These are phyloP conservation scores for Umimayanthus kanabou DNA, from an alignment of 92 coral and sea anemone species.

Conservation along the genomic window DNA sequence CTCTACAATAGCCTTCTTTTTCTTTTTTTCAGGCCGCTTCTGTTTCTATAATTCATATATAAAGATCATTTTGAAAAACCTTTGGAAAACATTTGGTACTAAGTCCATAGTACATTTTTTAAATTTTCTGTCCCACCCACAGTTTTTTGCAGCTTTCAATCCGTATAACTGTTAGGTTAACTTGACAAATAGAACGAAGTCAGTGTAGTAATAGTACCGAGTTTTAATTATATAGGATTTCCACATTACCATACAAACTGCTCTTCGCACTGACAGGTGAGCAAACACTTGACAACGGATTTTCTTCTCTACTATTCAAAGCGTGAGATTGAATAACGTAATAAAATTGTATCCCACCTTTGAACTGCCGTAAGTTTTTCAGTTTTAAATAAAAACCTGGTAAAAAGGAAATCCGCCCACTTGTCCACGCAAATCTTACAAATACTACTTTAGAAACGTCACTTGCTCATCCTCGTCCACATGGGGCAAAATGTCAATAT, in stretches of 20 bases:
- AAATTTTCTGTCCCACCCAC: neutral
- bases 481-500: neutral
- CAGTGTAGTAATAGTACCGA: neutral
- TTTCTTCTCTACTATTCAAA: neutral
- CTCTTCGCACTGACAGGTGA: neutral
- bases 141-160: neutral
- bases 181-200: neutral
- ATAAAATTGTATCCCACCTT: neutral
- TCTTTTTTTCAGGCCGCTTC: neutral
- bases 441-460: neutral
- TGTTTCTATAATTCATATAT: neutral
- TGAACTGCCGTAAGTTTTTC: neutral
- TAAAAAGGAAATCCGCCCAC: neutral
- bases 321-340: neutral
- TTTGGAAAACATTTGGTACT: neutral
- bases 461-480: neutral
- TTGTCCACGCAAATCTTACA: neutral
- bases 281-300: neutral
- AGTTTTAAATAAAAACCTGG: neutral
- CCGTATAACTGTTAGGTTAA: neutral
- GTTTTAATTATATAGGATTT: neutral
- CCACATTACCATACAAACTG: slow-evolving; percentile 3
- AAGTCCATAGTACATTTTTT: neutral
- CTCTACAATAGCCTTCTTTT: neutral
- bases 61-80: too few relatives aligned